Percentiles rank a stretch among this genome's conserved stretches.
Evolutionary conservation across 2,888 invertebrate species (phyloP).

Genomic region (Thyatira batis): DNA sequence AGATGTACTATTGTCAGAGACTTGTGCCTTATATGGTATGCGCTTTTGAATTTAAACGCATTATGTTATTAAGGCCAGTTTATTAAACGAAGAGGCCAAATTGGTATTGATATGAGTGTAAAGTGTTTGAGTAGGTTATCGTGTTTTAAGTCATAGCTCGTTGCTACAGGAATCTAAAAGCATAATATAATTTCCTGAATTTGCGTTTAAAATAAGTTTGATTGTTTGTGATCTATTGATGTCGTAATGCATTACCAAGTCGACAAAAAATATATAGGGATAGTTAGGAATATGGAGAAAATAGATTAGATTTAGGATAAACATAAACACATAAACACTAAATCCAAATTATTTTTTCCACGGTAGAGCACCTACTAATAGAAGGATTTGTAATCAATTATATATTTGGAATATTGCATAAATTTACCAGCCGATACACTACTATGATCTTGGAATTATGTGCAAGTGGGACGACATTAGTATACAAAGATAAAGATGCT

Average conservation of each 20-base stretch:
- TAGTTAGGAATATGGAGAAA: too few relatives aligned
- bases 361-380: too few relatives aligned
- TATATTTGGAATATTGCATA: too few relatives aligned
- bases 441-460: neutral
- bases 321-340: too few relatives aligned
- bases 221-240: too few relatives aligned
- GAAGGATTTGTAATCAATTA: too few relatives aligned
- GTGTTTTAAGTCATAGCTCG: neutral
- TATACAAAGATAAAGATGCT: neutral
- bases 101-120: neutral
- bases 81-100: neutral
- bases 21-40: neutral
- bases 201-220: too few relatives aligned
- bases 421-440: too few relatives aligned
- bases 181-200: neutral
- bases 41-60: neutral
- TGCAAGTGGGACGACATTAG: neutral
- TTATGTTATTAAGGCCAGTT: neutral
- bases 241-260: too few relatives aligned
- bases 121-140: neutral
- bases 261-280: too few relatives aligned
- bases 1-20: neutral
- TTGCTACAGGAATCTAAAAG: neutral
- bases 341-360: too few relatives aligned
- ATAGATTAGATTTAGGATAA: too few relatives aligned